These are phyloP conservation scores for Salvelinus alpinus DNA, from an alignment of 2,113 vertebrate genomes.

Conservation along the genomic window DNA sequence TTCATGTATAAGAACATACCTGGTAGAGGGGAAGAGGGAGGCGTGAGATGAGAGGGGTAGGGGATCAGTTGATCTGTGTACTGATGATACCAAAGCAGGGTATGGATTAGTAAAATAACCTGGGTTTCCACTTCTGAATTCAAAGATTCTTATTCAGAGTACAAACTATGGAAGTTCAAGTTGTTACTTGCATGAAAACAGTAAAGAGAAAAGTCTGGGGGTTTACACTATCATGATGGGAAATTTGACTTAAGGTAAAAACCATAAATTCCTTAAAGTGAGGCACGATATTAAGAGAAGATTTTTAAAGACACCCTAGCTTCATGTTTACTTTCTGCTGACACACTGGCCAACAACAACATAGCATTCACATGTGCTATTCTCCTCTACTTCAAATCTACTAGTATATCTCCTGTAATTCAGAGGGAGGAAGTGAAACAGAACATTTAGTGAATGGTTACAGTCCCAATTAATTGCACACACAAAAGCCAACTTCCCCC, in stretches of 20 bases:
- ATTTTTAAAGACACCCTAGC: neutral
- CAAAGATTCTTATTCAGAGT: neutral
- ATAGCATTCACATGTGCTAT: slow-evolving; percentile 32
- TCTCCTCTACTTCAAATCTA: slow-evolving; percentile 43
- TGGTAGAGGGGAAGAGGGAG: slow-evolving; percentile 85
- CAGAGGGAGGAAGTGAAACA: slow-evolving; percentile 15
- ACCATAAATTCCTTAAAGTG: too few relatives aligned
- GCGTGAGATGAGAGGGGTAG: slow-evolving; percentile 66
- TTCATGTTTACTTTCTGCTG: slow-evolving; percentile 7
- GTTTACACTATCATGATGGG: neutral
- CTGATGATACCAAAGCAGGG: slow-evolving; percentile 31
- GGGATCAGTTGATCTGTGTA: slow-evolving; percentile 80
- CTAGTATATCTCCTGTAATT: slow-evolving; percentile 15
- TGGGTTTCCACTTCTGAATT: neutral
- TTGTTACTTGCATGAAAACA: too few relatives aligned
- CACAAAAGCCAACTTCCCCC: slow-evolving; percentile 51
- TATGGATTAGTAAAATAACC: neutral
- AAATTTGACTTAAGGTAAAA: neutral
- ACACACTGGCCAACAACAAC: slow-evolving; percentile 7
- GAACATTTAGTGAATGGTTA: slow-evolving; percentile 20
- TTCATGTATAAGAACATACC: slow-evolving; percentile 65
- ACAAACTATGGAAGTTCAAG: too few relatives aligned
- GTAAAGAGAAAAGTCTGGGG: neutral
- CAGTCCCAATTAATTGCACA: slow-evolving; percentile 28
- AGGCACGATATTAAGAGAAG: too few relatives aligned